These are phyloP conservation scores for Maconellicoccus hirsutus DNA, from an alignment of 1,140 invertebrate species.

Conservation along the genomic window DNA sequence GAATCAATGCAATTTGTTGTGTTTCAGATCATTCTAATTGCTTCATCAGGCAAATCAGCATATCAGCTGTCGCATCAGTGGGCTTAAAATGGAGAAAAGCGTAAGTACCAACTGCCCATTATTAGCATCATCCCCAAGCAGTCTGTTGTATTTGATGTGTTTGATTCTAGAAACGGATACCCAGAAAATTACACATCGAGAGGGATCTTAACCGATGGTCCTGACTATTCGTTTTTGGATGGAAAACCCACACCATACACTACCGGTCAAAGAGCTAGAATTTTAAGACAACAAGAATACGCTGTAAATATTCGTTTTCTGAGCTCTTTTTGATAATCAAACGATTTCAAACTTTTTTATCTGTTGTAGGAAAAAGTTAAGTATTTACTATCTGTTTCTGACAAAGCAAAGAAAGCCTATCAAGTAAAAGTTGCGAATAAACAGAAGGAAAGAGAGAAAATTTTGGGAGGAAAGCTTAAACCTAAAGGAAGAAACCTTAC, in stretches of 20 bases:
- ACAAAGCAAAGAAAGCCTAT: conserved; percentile 23
- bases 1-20: too few species aligned
- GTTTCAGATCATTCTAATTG: neutral
- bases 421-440: conserved; percentile 21
- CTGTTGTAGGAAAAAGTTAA: conserved; percentile 26
- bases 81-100: neutral
- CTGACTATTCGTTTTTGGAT: conserved; percentile 29
- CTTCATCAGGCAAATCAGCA: neutral
- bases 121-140: too few species aligned
- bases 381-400: conserved; percentile 18
- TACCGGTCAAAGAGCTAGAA: conserved; percentile 24
- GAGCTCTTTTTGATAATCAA: neutral
- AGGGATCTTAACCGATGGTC: conserved; percentile 26
- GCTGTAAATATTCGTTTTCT: conserved; percentile 26
- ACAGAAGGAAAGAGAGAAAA: conserved; percentile 16
- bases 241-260: conserved; percentile 29
- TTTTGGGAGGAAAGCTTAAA: conserved; percentile 25
- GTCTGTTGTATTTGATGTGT: too few species aligned
- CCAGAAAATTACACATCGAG: conserved; percentile 20
- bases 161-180: too few species aligned
- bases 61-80: neutral
- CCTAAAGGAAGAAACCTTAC: conserved; percentile 25
- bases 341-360: too few species aligned
- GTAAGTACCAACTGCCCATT: too few species aligned
- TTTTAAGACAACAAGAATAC: conserved; percentile 27